A percentile compares a stretch with the other conserved stretches of the same genome.
phyloP scores from a whole-genome alignment of 2,797 vertebrate species.

The Ciconia nigra region DNA sequence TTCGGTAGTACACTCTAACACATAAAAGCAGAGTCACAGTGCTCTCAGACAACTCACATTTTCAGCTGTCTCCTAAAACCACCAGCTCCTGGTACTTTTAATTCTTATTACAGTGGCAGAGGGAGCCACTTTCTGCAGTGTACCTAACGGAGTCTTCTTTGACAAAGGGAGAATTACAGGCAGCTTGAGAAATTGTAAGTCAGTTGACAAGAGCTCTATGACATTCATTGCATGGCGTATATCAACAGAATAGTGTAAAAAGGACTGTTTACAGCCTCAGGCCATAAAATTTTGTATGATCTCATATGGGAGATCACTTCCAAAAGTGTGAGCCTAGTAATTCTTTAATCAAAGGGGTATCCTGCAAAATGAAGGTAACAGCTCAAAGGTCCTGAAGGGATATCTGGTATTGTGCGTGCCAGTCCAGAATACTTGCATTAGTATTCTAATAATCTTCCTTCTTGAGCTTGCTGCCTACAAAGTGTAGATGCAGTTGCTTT shows the following conservation, averaged over 20 bases:
- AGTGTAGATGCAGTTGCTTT: neutral
- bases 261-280: neutral
- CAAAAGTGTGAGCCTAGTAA: neutral
- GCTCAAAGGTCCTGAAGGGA: neutral
- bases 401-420: neutral
- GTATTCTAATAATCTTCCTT: neutral
- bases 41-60: neutral
- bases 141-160: neutral
- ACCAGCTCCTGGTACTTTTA: neutral
- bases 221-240: neutral
- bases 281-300: neutral
- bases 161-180: neutral
- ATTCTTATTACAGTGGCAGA: neutral
- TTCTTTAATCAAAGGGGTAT: neutral
- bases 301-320: neutral
- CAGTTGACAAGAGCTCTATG: neutral
- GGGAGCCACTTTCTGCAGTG: neutral
- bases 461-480: neutral
- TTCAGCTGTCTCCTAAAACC: neutral
- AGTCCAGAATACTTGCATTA: neutral
- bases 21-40: neutral
- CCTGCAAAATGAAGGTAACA: neutral
- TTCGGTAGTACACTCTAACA: neutral
- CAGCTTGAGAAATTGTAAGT: neutral
- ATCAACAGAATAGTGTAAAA: neutral